Conservation (phyloP, 2,113 vertebrate genomes). For the Elgaria multicarinata region DNA sequence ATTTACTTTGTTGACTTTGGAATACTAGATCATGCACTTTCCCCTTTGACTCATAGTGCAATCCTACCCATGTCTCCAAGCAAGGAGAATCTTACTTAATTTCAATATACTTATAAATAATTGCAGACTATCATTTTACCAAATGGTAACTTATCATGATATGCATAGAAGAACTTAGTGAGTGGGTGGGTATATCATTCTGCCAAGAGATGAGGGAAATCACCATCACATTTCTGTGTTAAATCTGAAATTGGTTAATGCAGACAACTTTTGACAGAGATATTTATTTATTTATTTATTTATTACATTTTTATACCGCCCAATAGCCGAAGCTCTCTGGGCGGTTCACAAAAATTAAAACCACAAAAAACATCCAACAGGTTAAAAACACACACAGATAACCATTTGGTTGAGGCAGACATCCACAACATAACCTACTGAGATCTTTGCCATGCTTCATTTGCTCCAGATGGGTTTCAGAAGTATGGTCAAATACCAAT, state of each 20-base stretch:
- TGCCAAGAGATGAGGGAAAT: background rate
- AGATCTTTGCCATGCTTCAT: background rate
- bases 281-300: no score
- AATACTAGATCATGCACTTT: background rate
- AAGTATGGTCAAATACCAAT: background rate
- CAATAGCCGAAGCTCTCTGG: no score
- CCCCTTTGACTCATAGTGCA: background rate
- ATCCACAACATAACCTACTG: background rate
- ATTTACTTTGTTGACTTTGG: background rate
- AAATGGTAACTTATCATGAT: background rate
- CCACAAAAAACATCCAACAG: no score
- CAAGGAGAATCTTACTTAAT: background rate
- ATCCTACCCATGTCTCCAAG: background rate
- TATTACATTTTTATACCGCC: no score
- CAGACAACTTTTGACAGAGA: background rate
- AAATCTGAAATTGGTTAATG: background rate
- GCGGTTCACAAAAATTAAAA: no score
- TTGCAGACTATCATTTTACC: background rate
- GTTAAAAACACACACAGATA: no score
- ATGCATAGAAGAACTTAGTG: background rate
- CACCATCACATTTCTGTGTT: background rate
- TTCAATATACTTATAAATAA: background rate
- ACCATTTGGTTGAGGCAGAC: background rate
- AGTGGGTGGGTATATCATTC: background rate
- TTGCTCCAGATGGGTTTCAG: background rate